These are phyloP conservation scores for Drosophila paranaensis DNA, from an alignment of 2,888 invertebrate species.

Conservation along the genomic window DNA sequence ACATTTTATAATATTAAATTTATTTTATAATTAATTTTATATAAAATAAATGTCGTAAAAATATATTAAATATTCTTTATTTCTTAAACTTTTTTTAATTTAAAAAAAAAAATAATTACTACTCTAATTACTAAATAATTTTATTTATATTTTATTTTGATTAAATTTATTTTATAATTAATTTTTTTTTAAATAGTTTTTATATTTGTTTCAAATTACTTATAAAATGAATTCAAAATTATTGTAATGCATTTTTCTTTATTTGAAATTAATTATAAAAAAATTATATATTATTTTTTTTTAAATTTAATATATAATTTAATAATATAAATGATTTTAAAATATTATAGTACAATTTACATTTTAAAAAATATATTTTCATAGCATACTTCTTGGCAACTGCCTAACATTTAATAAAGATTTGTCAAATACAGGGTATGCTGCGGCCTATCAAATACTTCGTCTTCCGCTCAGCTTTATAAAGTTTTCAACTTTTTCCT, in stretches of 20 bases:
- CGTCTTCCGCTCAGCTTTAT: neutral
- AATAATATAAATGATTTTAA: neutral
- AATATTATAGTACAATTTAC: neutral
- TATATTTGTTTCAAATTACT: no score
- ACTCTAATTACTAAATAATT: no score
- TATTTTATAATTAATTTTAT: neutral
- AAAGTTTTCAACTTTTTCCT: conserved; percentile 10
- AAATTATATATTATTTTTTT: neutral
- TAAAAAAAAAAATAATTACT: no score
- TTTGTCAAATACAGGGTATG: conserved; percentile 1
- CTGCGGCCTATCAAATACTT: neutral
- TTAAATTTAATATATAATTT: neutral
- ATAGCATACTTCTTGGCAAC: conserved; percentile 21
- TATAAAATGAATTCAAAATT: no score
- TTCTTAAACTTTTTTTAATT: no score
- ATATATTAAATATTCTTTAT: no score
- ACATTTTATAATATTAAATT: no score
- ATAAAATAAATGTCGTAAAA: neutral
- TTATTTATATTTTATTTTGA: neutral
- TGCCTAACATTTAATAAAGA: rapidly evolving
- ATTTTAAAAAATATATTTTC: neutral
- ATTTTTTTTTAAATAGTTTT: neutral
- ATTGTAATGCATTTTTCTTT: no score
- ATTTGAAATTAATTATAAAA: no score
- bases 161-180: no score